Conservation (phyloP, 2,888 invertebrate genomes). For the Erpobdella octoculata region DNA sequence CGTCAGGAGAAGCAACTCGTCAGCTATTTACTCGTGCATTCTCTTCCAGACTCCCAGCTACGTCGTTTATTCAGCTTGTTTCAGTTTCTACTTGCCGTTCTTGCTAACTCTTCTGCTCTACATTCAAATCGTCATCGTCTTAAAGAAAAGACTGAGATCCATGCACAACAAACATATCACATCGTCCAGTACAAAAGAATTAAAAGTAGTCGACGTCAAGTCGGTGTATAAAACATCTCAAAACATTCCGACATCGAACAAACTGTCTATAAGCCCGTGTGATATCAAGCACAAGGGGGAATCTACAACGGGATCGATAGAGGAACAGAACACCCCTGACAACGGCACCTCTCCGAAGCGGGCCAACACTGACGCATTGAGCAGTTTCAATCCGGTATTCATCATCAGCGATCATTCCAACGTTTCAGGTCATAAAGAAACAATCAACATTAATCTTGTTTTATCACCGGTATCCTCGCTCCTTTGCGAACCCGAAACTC, state of each 20-base stretch:
- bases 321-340: neutral
- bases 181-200: too few relatives aligned
- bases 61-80: conserved; percentile 51
- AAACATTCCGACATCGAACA: too few relatives aligned
- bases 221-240: too few relatives aligned
- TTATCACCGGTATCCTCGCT: neutral
- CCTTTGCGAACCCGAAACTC: neutral
- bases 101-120: conserved; percentile 50
- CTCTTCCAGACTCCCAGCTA: conserved; percentile 48
- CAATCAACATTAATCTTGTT: too few relatives aligned
- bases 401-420: neutral
- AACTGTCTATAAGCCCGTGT: neutral
- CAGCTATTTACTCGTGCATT: conserved; percentile 45
- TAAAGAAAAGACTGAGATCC: conserved; percentile 42
- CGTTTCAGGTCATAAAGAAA: neutral
- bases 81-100: conserved; percentile 51
- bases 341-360: neutral
- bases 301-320: neutral
- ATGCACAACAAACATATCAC: too few relatives aligned
- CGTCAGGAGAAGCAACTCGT: conserved; percentile 32
- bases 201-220: too few relatives aligned
- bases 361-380: neutral
- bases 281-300: neutral
- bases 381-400: neutral
- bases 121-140: conserved; percentile 48